Evolutionary conservation across 2,888 invertebrate species (phyloP), one percentile per base, ranked within the genome.

Genomic region (Pyrocoelia pectoralis): DNA sequence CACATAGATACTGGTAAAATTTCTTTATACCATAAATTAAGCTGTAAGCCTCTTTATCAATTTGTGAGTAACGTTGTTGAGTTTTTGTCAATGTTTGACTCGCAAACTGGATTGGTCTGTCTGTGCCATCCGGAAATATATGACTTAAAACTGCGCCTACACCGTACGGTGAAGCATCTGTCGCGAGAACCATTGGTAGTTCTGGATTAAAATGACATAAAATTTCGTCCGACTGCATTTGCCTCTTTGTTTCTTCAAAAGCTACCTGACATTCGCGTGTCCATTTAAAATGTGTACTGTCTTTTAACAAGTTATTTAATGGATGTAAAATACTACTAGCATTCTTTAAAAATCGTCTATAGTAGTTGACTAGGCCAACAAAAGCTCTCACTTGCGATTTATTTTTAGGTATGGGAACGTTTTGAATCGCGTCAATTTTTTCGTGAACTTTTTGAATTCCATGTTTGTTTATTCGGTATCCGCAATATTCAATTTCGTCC

Each of bases 1-100:
- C 69, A 41, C 28, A 65, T 18, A 68, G 9, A 61, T 67, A 71
- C 24, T 68, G 62, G 13, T 66, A 10, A 52, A 70, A 70, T 54
- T 24, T 24, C 24, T 24, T 24, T 5, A 24, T 6, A 24, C 24
- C 24, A 3, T 5, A 3, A 3, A 24, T 6, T 24, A 24, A 5
- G 4, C 4, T 6, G 3, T 5, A 24, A 3, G 24, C 24, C 6
- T 24, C 24, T 6, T 24, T 24, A 6, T 24, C 24, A 3, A 24
- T 5, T 24, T 24, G 24, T 5, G 4, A 5, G 24, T 24, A 24
- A 3, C 24, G 24, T 3, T 6, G 24, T 6, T 24, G 4, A 5
- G 24, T 6, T 24, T 24, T 3, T 3, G 4, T 24, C 3, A 24
- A 6, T 5, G 24, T 24, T 24, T 24, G 3, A 5, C 4, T 5